These are phyloP conservation scores for Drosophila pruinosa DNA, from an alignment of 1,140 invertebrate genomes.

Conservation along the genomic window DNA sequence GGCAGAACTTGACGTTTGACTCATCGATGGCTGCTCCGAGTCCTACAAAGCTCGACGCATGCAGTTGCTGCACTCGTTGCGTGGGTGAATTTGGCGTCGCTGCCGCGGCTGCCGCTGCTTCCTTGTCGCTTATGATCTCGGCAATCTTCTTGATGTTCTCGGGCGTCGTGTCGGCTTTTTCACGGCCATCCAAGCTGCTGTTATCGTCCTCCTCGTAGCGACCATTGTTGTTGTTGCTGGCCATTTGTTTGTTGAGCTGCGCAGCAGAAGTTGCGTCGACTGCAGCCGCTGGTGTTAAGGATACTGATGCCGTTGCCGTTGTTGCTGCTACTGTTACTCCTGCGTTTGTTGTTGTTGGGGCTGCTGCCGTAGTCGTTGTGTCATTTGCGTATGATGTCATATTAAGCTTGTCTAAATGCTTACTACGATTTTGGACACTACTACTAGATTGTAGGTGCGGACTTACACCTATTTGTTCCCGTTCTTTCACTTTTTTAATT, in stretches of 20 bases:
- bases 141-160: constrained; percentile 81
- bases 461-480: constrained; percentile 44
- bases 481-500: constrained; percentile 58
- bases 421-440: constrained; percentile 28
- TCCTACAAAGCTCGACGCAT: constrained; percentile 56
- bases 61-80: constrained; percentile 38
- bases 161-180: constrained; percentile 78
- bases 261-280: constrained; percentile 23
- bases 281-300: constrained; percentile 8
- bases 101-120: constrained; percentile 15
- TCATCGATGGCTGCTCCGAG: constrained; percentile 77
- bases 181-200: constrained; percentile 70
- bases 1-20: constrained; percentile 73
- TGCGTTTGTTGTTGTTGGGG: constrained; percentile 35
- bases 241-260: constrained; percentile 49
- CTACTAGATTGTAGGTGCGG: neutral
- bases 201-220: constrained; percentile 58
- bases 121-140: constrained; percentile 69
- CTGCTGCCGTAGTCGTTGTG: constrained; percentile 57
- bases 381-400: constrained; percentile 81
- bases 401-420: constrained; percentile 40
- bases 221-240: constrained; percentile 38
- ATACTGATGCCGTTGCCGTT: constrained; percentile 10
- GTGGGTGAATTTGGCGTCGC: constrained; percentile 6
- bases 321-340: constrained; percentile 16